Evolutionary conservation across 1,140 invertebrate species (phyloP).

Genomic region (Amphibalanus amphitrite): DNA sequence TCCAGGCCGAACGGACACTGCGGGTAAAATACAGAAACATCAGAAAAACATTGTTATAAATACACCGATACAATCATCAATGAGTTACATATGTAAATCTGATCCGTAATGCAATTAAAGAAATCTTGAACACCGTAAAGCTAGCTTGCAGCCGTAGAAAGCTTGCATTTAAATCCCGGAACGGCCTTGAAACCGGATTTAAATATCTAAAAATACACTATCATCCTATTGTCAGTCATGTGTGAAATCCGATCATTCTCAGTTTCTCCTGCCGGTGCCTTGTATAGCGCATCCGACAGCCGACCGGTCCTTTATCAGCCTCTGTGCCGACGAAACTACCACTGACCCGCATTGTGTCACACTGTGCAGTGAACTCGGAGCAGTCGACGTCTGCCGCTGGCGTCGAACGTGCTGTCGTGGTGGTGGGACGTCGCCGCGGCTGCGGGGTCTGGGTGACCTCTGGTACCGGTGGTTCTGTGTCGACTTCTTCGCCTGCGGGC

Average conservation of each 20-base stretch:
- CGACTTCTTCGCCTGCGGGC: too few relatives aligned
- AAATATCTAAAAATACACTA: neutral
- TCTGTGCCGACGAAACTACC: too few relatives aligned
- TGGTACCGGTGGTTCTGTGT: neutral
- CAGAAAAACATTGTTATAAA: neutral
- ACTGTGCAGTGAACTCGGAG: neutral
- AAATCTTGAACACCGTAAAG: too few relatives aligned
- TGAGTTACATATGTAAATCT: neutral
- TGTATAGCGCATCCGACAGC: too few relatives aligned
- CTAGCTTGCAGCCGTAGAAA: too few relatives aligned
- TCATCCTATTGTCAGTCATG: neutral
- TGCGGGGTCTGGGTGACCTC: neutral
- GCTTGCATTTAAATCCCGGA: neutral
- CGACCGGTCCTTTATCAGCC: too few relatives aligned
- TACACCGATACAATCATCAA: neutral
- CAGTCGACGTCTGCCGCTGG: neutral
- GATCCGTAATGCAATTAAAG: too few relatives aligned
- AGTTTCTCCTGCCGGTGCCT: too few relatives aligned
- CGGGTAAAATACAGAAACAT: constrained; percentile 19
- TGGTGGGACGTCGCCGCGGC: neutral
- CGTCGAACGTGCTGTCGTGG: neutral
- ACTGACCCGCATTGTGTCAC: neutral
- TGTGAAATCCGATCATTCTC: too few relatives aligned
- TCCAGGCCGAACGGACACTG: constrained; percentile 57
- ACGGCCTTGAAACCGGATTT: neutral